Conservation (phyloP, 2,113 vertebrate species). For the Gorilla gorilla region DNA sequence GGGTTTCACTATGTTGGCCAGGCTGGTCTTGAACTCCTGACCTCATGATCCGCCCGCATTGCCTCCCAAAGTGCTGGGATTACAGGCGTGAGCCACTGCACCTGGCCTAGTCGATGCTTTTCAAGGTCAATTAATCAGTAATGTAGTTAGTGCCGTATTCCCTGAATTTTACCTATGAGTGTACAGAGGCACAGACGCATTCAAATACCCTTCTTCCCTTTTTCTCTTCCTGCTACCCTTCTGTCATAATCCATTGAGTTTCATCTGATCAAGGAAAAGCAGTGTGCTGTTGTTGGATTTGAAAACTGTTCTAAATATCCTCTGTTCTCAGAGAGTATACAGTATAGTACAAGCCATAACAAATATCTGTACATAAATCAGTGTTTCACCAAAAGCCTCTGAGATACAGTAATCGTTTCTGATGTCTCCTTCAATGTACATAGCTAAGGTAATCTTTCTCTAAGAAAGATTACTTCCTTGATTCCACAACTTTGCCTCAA, state of each 20-base stretch:
- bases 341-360: background rate
- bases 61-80: too few species aligned
- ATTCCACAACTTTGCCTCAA: background rate
- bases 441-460: background rate
- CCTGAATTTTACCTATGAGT: background rate
- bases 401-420: background rate
- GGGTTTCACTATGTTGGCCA: too few species aligned
- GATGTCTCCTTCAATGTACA: background rate
- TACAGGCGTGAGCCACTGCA: too few species aligned
- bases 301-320: background rate
- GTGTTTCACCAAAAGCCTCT: background rate
- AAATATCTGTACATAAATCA: background rate
- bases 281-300: background rate
- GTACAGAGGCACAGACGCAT: background rate
- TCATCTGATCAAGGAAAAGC: background rate
- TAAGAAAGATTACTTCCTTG: background rate
- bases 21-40: too few species aligned
- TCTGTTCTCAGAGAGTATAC: background rate
- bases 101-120: background rate
- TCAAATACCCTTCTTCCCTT: background rate
- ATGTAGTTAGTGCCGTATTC: background rate
- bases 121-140: background rate
- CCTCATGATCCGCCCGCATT: too few species aligned
- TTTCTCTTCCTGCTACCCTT: background rate
- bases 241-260: background rate